Percentiles rank a stretch among this genome's conserved stretches.
Conservation (phyloP, 2,113 vertebrate species). For the Hippocampus comes region DNA sequence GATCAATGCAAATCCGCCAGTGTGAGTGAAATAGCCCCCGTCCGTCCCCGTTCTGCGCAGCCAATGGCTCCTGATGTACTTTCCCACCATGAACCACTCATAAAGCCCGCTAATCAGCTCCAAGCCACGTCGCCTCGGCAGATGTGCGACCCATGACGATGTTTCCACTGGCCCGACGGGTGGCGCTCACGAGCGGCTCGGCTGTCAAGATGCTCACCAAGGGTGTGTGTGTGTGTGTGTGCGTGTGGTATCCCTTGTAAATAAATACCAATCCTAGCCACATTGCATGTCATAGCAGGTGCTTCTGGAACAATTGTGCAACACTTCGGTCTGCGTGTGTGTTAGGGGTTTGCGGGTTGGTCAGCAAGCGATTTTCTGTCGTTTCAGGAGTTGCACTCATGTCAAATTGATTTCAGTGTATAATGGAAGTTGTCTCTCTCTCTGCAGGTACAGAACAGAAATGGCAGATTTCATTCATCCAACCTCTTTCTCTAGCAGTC, state of each 20-base stretch:
- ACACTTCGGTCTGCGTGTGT: too few relatives aligned
- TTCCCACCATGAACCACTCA: conserved; percentile 79
- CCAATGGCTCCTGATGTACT: conserved; percentile 77
- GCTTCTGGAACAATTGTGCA: too few relatives aligned
- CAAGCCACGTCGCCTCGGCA: conserved; percentile 79
- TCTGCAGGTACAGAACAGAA: too few relatives aligned
- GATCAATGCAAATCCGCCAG: conserved; percentile 81
- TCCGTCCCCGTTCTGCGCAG: conserved; percentile 53
- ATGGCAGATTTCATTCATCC: too few relatives aligned
- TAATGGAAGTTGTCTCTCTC: too few relatives aligned
- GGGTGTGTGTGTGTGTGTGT: not conserved
- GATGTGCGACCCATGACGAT: conserved; percentile 42
- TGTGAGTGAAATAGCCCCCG: conserved; percentile 65
- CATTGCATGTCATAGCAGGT: too few relatives aligned
- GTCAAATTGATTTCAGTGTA: too few relatives aligned
- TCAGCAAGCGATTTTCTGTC: not conserved
- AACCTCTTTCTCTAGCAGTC: too few relatives aligned
- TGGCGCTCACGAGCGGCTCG: conserved; percentile 36
- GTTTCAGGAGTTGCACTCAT: not conserved
- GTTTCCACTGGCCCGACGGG: conserved; percentile 70
- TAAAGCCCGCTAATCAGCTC: conserved; percentile 81
- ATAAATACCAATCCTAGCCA: too few relatives aligned
- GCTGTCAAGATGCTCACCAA: conserved; percentile 13
- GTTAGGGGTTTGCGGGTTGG: not conserved
- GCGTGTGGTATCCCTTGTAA: too few relatives aligned